These are phyloP conservation scores for Epicampocera succincta DNA, from an alignment of 2,888 invertebrate genomes.

Conservation along the genomic window DNA sequence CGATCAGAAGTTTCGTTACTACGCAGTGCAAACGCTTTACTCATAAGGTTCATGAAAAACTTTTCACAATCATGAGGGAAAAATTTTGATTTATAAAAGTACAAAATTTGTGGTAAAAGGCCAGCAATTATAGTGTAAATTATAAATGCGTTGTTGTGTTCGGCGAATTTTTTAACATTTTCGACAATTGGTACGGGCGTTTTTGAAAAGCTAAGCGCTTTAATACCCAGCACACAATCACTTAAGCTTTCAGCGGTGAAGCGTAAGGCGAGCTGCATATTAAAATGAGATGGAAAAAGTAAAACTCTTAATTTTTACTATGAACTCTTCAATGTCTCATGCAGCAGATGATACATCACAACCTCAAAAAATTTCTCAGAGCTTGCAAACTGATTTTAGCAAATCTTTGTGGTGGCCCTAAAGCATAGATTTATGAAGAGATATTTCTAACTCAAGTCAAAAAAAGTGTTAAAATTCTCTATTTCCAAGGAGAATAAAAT, in stretches of 20 bases:
- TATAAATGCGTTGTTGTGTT: constrained; percentile 74
- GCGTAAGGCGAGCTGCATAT: constrained; percentile 76
- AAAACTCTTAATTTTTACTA: background rate
- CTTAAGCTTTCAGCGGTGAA: constrained; percentile 82
- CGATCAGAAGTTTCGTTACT: constrained; percentile 71
- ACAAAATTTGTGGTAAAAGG: constrained; percentile 75
- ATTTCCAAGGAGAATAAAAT: too few relatives aligned
- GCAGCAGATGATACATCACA: too few relatives aligned
- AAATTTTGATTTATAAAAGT: constrained; percentile 74
- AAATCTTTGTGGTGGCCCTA: too few relatives aligned
- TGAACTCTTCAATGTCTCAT: too few relatives aligned
- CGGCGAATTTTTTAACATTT: constrained; percentile 77
- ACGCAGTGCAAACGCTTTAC: constrained; percentile 74
- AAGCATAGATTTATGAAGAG: too few relatives aligned
- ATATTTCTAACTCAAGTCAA: too few relatives aligned
- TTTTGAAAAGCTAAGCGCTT: constrained; percentile 80
- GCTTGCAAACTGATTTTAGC: too few relatives aligned
- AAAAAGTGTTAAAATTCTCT: too few relatives aligned
- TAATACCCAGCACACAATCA: constrained; percentile 81
- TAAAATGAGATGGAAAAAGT: background rate
- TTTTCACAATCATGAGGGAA: constrained; percentile 85
- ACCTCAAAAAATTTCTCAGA: too few relatives aligned
- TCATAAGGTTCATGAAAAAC: constrained; percentile 75
- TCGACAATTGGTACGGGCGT: constrained; percentile 76
- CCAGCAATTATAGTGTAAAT: constrained; percentile 75